Base-by-base conservation (phyloP, 64 coral and sea anemone genomes). In the Dendronephthya gigantea region DNA sequence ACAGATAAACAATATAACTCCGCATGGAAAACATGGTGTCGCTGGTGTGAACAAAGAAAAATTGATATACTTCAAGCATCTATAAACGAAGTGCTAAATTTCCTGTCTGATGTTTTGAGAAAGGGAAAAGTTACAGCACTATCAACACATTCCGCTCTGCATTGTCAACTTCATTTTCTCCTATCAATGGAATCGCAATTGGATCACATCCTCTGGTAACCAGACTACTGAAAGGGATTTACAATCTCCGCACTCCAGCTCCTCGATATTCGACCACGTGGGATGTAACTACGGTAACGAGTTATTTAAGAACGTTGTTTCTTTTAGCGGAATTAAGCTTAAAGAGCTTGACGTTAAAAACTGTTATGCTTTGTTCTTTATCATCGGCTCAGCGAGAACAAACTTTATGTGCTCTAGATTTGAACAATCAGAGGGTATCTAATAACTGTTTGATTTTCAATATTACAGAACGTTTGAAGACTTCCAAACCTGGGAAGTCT, bases 281-380 rank as follows among this genome's bases (percentile, higher is more conserved):
- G 86, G 83, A 89, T 89, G 83, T 92, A 11, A 43, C 87, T 36
- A 89, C 85, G 40, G 87, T 92, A 17, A 92, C 87, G 8, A 9
- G 27, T 13, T 91, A 94, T 89, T 84, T 96, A 40, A 89, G 72
- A 39, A 91, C 93, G 10, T 92, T 92, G 51, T 84, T 81, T 84
- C 93, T 84, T 23, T 76, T 96, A 69, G 76, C 81, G 62, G 86
- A 92, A 76, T 49, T 90, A 66, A 90, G 32, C 81, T 35, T 95
- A 0, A 91, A 90, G 81, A 58, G 17, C 58, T 43, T 92, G 29
- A 95, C 93, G 66, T 83, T 94, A 27, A 94, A 91, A 83, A 94
- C 93, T 90, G 92, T 85, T 16, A 90, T 94, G 86, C 86, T 88
- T 86, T 94, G 92, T 94, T 89, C 92, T 72, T 90, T 94, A 49